phyloP scores from a whole-genome alignment of 2,797 vertebrate genomes.

The Bucorvus abyssinicus region DNA sequence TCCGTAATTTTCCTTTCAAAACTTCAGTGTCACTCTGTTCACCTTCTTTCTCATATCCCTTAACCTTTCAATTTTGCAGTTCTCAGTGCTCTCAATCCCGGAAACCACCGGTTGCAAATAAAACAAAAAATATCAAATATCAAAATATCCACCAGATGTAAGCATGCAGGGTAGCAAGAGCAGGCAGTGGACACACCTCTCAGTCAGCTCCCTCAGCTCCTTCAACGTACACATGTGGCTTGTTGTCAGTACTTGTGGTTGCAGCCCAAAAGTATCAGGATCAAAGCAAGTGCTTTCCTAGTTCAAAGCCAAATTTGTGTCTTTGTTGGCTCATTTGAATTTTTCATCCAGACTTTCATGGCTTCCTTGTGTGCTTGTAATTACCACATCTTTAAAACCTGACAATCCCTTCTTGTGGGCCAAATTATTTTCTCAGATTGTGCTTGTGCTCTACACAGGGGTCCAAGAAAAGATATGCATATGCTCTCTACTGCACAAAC shows the following conservation, averaged over 20 bases:
- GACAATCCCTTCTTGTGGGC: constrained; percentile 64
- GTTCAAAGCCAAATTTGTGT: constrained; percentile 72
- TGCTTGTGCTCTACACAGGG: constrained; percentile 31
- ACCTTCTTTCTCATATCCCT: not conserved
- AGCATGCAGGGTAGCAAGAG: not conserved
- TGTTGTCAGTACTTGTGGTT: constrained; percentile 63
- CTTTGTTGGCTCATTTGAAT: constrained; percentile 68
- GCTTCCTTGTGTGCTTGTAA: constrained; percentile 66
- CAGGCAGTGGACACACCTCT: constrained; percentile 22
- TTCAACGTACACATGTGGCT: constrained; percentile 52
- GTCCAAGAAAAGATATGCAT: constrained; percentile 61
- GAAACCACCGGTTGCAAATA: not conserved
- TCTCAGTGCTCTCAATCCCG: not conserved
- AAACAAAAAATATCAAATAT: not conserved
- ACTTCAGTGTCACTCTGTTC: not conserved
- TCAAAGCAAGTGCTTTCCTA: constrained; percentile 65
- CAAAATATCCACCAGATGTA: not conserved
- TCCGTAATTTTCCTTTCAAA: constrained; percentile 39
- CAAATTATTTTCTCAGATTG: constrained; percentile 58
- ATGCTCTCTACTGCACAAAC: constrained; percentile 48
- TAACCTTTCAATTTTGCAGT: not conserved
- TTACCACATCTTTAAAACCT: constrained; percentile 70
- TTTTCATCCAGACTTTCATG: constrained; percentile 63
- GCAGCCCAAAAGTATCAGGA: constrained; percentile 66
- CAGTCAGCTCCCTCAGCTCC: constrained; percentile 20